A percentile compares a stretch with the other conserved stretches of the same genome.
Conservation (phyloP, 2,888 invertebrate species). For the Agapostemon virescens region DNA sequence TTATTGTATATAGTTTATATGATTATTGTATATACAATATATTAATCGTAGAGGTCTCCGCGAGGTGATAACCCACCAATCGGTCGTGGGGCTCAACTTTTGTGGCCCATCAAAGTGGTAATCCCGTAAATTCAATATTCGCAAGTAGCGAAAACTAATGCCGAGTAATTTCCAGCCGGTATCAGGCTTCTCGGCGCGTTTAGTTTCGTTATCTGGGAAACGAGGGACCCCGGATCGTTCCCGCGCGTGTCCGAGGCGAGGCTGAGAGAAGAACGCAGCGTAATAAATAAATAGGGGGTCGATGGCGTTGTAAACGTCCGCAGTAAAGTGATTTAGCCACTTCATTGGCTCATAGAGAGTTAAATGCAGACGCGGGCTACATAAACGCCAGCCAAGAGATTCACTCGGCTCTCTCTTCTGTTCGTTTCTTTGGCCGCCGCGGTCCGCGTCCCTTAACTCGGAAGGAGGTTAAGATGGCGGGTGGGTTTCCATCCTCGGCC, state of each 20-base stretch:
- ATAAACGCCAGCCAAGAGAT: constrained; percentile 67
- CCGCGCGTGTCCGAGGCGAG: not conserved
- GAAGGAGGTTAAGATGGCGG: not conserved
- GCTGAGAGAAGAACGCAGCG: constrained; percentile 36
- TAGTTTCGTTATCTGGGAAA: constrained; percentile 39
- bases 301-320: constrained; percentile 73
- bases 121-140: not conserved
- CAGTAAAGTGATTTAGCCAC: constrained; percentile 74
- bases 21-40: no score
- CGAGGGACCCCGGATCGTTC: constrained; percentile 12
- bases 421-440: constrained; percentile 38
- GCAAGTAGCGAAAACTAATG: not conserved
- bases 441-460: constrained; percentile 21
- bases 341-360: constrained; percentile 73
- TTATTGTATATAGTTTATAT: no score
- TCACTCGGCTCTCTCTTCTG: constrained; percentile 45
- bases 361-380: constrained; percentile 71
- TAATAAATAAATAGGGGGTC: constrained; percentile 76
- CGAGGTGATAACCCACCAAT: no score
- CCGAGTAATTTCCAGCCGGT: not conserved
- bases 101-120: no score
- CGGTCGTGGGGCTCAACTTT: not conserved
- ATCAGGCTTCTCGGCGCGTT: constrained; percentile 10
- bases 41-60: no score
- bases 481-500: constrained; percentile 24